Evolutionary conservation across 2,797 vertebrate genomes (phyloP), one percentile per base, ranked within the genome.

Genomic region (Neoniphon sammara): DNA sequence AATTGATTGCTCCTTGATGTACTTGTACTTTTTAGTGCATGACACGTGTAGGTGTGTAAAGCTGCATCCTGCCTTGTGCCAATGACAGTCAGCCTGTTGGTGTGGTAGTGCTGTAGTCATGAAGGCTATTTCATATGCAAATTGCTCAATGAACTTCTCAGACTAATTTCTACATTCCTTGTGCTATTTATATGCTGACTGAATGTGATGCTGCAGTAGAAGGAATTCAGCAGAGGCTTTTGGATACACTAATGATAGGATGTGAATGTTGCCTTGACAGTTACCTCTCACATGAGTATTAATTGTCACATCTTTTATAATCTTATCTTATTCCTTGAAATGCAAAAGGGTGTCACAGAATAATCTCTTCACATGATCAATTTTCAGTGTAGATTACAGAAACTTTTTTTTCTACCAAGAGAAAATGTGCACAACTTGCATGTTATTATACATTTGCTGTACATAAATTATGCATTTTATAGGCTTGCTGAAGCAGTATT

Each of bases 321-420:
- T 85, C 67, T 68, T 85, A 85, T 85, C 83, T 80, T 23, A 34
- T 75, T 86, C 77, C 83, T 55, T 79, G n/a, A 82, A 82, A 85
- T 80, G 66, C 59, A 86, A 82, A 86, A 84, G 79, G 60, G 66
- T 23, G 9, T 66, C 67, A 50, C 70, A 74, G 70, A 80, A 76
- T 77, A 59, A 76, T 85, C 73, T 75, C 46, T 67, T 76, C 56
- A 52, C 70, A 66, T 85, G 75, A 77, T 58, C 67, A 65, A 70
- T 83, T 77, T 78, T 47, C 50, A 60, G 67, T 3, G 3, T 21
- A 39, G 53, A 49, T 20, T 18, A 49, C 58, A 31, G 62, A 70
- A 77, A 70, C 20, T 64, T 53, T 65, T 54, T 75, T 78, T 82
- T 68, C 18, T 50, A 50, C 8, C 47, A 49, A 5, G 5, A 23